Percentiles rank a stretch among this genome's conserved stretches.
phyloP scores from a whole-genome alignment of 2,797 vertebrate species.

The Erpetoichthys calabaricus region DNA sequence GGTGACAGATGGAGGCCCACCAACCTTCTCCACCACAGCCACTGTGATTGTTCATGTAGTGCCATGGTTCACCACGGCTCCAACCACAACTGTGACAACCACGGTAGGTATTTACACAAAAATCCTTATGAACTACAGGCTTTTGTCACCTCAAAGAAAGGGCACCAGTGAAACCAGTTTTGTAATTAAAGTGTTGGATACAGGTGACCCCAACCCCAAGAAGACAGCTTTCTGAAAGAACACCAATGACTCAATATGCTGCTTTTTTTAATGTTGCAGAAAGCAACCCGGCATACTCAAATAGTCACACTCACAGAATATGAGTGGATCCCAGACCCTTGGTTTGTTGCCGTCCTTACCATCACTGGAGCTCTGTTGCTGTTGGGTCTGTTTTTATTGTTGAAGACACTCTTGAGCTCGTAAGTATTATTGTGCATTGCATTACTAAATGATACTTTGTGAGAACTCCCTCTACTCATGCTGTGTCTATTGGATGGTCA shows the following conservation, averaged over 20 bases:
- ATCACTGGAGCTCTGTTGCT: slow-evolving; percentile 30
- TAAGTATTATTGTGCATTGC: too few species aligned
- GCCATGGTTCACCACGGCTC: slow-evolving; percentile 29
- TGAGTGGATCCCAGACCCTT: slow-evolving; percentile 40
- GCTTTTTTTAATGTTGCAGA: slow-evolving; percentile 23
- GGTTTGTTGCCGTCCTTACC: slow-evolving; percentile 50
- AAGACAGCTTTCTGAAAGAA: not conserved
- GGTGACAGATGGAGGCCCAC: slow-evolving; percentile 23
- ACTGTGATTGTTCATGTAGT: slow-evolving; percentile 30
- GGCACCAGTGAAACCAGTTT: too few species aligned
- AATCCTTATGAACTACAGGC: not conserved
- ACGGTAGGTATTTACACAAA: not conserved
- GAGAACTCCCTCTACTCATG: too few species aligned
- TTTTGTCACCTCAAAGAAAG: too few species aligned
- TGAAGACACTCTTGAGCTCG: slow-evolving; percentile 22
- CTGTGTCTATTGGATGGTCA: too few species aligned
- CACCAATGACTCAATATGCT: too few species aligned
- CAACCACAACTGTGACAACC: slow-evolving; percentile 20
- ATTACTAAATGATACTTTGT: too few species aligned
- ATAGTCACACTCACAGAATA: slow-evolving; percentile 16
- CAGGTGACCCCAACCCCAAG: too few species aligned
- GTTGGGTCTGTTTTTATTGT: slow-evolving; percentile 23
- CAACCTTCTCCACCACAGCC: slow-evolving; percentile 28
- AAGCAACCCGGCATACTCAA: slow-evolving; percentile 11
- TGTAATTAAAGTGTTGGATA: too few species aligned